Conservation (phyloP, 2,113 vertebrate species). For the Eulacestoma nigropectus region DNA sequence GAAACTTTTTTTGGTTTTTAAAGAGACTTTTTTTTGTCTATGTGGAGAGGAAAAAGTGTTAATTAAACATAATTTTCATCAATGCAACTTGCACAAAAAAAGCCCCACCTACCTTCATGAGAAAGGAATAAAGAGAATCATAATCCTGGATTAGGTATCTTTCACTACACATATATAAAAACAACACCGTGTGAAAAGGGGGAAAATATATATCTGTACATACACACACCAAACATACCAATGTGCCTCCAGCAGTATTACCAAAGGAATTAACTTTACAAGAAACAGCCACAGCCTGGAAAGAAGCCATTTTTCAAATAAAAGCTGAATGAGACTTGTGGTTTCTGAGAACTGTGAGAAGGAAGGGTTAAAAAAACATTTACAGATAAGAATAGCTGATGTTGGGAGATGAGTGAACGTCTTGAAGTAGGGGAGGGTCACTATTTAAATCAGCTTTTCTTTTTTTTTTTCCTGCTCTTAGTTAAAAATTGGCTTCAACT, state of each 20-base stretch:
- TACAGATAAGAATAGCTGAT: slow-evolving; percentile 49
- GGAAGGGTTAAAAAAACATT: slow-evolving; percentile 61
- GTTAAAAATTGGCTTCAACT: slow-evolving; percentile 18
- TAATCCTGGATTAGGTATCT: slow-evolving; percentile 69
- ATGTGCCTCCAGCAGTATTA: slow-evolving; percentile 46
- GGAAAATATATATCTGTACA: slow-evolving; percentile 35
- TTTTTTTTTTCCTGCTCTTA: neutral
- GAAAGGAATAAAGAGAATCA: slow-evolving; percentile 52
- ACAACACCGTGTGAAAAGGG: slow-evolving; percentile 59
- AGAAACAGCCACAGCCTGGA: slow-evolving; percentile 44
- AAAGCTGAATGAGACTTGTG: slow-evolving; percentile 30
- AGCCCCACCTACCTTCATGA: slow-evolving; percentile 59
- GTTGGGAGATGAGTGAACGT: slow-evolving; percentile 31
- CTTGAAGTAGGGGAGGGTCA: slow-evolving; percentile 46
- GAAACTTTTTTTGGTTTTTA: neutral
- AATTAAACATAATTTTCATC: slow-evolving; percentile 55
- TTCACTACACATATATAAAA: slow-evolving; percentile 47
- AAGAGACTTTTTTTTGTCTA: neutral
- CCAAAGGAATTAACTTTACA: slow-evolving; percentile 52
- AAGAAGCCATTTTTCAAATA: slow-evolving; percentile 30
- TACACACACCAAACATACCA: slow-evolving; percentile 45
- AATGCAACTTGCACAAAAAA: neutral
- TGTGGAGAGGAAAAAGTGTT: slow-evolving; percentile 7
- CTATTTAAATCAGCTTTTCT: slow-evolving; percentile 20
- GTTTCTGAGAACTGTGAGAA: slow-evolving; percentile 42